phyloP scores from a whole-genome alignment of 2,888 invertebrate genomes.

The Hydrotaea cyrtoneurina region DNA sequence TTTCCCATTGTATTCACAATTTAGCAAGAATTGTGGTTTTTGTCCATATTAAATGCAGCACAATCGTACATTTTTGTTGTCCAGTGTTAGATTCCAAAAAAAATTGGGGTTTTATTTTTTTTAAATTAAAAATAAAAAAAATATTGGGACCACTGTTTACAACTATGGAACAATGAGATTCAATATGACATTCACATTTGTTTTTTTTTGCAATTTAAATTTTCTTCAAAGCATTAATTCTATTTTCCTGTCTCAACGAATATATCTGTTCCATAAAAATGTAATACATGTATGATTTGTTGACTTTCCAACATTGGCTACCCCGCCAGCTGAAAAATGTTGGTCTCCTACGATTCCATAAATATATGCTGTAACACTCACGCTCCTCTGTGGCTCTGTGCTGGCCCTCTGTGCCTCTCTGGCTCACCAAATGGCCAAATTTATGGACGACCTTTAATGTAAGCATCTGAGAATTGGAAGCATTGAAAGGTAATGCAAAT shows the following conservation, averaged over 20 bases:
- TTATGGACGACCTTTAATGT: constrained; percentile 21
- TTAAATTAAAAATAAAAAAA: no score
- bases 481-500: constrained; percentile 5
- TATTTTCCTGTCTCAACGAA: not conserved
- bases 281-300: constrained; percentile 8
- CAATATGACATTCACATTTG: no score
- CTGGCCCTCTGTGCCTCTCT: not conserved
- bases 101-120: no score
- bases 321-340: not conserved
- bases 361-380: not conserved
- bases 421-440: not conserved
- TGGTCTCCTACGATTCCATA: not conserved
- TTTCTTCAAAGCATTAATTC: not conserved
- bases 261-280: not conserved
- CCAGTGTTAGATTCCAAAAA: no score
- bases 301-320: constrained; percentile 1
- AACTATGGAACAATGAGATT: no score
- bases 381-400: not conserved
- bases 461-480: not conserved
- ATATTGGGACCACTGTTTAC: not conserved
- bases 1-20: no score
- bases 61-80: no score
- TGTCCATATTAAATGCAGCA: no score
- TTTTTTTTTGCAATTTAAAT: not conserved
- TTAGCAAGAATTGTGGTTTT: no score